These are phyloP conservation scores for Delichon dasypus DNA, from an alignment of 2,797 vertebrate species.

Conservation along the genomic window DNA sequence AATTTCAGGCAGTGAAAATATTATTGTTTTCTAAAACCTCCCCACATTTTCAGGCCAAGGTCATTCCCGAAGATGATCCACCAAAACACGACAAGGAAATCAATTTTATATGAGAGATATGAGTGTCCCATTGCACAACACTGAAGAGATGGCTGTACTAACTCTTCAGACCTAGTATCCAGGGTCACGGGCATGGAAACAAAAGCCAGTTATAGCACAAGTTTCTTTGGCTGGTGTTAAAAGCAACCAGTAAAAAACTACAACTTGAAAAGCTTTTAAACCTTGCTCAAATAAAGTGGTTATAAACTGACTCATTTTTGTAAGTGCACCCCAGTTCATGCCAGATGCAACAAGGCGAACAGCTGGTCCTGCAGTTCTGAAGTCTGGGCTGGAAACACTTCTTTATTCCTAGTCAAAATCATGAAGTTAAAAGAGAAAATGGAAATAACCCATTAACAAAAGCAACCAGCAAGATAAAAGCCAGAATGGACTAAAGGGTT, in stretches of 20 bases:
- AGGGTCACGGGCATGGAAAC: neutral
- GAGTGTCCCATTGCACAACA: neutral
- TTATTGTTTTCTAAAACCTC: neutral
- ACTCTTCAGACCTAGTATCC: neutral
- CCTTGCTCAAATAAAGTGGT: neutral
- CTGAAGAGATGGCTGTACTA: neutral
- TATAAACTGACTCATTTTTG: neutral
- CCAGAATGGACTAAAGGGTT: neutral
- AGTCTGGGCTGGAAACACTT: neutral
- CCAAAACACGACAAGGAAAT: neutral
- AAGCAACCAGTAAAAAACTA: neutral
- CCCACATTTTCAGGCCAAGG: neutral
- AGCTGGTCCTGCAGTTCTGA: neutral
- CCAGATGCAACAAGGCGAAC: neutral
- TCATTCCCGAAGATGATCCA: neutral
- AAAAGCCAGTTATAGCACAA: neutral
- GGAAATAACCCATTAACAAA: constrained; percentile 11
- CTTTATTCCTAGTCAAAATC: neutral
- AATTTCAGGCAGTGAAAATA: neutral
- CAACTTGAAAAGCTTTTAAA: constrained; percentile 1
- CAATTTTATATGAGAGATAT: neutral
- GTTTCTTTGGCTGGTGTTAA: neutral
- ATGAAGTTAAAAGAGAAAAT: constrained; percentile 11
- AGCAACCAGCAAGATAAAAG: constrained; percentile 5
- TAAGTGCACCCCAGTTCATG: neutral